Base-by-base conservation (phyloP, 2,888 invertebrate species). In the Brachylomia viminalis region DNA sequence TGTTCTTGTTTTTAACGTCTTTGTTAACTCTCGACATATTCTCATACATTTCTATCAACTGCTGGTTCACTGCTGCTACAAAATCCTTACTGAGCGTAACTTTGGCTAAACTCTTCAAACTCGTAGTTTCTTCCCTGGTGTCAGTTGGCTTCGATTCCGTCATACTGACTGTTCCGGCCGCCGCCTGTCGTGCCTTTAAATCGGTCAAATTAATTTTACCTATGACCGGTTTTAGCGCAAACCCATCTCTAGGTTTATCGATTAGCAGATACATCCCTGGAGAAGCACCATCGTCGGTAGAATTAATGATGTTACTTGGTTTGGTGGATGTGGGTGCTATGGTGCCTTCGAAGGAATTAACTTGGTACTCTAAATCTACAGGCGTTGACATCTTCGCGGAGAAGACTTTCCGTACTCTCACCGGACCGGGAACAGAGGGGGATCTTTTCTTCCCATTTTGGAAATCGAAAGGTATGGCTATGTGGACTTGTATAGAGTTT, bases 341-440 rank as follows among this genome's bases (percentile, higher is more conserved):
- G 5, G 72, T 75, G 4, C 86, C 87, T 82, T 93, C 92, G 61
- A 91, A 88, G 0, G 94, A 91, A 81, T 93, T 87, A 47, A 95
- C 91, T 89, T 94, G 93, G 76, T 95, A 95, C 83, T 93, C 93
- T 62, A 95, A 86, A 79, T 95, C 94, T 5, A 95, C 94, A 5
- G 95, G 95, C 8, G 92, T 89, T 0, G 91, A 91, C 90, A 95
- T 89, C 85, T 90, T 92, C 0, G 95, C 95, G 6, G 92, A 90
- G 77, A 95, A 95, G 0, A 95, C 90, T 86, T 92, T 94, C 77
- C 92, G 90, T 0, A 94, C 76, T 77, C 89, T 91, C 5, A 87
- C 20, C 4, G 91, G 85, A 20, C 90, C 88, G n/a, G 56, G 13
- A 10, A 0, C 13, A 45, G 30, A 23, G 0, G 90, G 69, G 4